phyloP scores from a whole-genome alignment of 2,888 invertebrate genomes.

The Oscheius sp. region DNA sequence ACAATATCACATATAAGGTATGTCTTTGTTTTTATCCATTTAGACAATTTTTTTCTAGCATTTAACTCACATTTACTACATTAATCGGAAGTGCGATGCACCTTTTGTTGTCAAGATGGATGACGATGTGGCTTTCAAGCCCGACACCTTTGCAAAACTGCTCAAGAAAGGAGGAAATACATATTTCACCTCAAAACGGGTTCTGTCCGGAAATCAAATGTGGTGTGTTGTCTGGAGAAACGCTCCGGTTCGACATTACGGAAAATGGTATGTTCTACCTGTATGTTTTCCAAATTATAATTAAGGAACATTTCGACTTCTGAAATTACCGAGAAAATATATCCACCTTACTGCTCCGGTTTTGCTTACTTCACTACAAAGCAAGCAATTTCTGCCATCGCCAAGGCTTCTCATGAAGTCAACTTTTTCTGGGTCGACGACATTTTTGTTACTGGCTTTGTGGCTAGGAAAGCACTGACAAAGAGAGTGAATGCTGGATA shows the following conservation, averaged over 20 bases:
- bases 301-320: slow-evolving; percentile 7
- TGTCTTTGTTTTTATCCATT: not conserved
- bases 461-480: slow-evolving; percentile 1
- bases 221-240: slow-evolving; percentile 5
- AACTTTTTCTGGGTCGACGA: slow-evolving; percentile 22
- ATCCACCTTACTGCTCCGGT: slow-evolving; percentile 9
- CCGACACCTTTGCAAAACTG: not conserved
- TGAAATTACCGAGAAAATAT: not conserved
- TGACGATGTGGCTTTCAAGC: slow-evolving; percentile 10
- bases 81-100: not conserved
- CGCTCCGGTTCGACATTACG: slow-evolving; percentile 3
- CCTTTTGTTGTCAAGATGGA: slow-evolving; percentile 8
- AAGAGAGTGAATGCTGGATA: not conserved
- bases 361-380: slow-evolving; percentile 9
- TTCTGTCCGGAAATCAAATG: not conserved
- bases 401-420: not conserved
- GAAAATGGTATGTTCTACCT: not conserved
- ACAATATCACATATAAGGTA: slow-evolving; percentile 13
- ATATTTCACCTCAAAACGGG: not conserved
- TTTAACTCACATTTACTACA: slow-evolving; percentile 7
- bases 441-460: slow-evolving; percentile 16
- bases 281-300: not conserved
- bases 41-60: not conserved
- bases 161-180: not conserved
- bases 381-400: not conserved